Percentiles rank a stretch among this genome's conserved stretches.
Evolutionary conservation across 37 sponge, comb jelly and placozoan genomes (phyloP).

Genomic region (Geodia barretti): DNA sequence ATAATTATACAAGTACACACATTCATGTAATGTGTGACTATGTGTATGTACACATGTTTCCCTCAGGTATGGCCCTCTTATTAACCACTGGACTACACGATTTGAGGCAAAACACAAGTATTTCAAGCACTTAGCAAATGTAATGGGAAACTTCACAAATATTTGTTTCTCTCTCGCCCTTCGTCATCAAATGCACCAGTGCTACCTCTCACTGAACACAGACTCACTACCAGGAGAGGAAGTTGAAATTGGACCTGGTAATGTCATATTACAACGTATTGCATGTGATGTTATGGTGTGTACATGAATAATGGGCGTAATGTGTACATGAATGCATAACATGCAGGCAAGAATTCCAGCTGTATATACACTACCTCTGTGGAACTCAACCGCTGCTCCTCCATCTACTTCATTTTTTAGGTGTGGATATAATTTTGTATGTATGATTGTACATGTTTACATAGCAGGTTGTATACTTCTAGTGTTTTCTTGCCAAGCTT

Average conservation of each 20-base stretch:
- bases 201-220: constrained; percentile 14
- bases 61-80: constrained; percentile 14
- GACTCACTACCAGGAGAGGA: neutral
- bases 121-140: constrained; percentile 24
- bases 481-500: too few species aligned
- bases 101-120: constrained; percentile 36
- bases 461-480: too few species aligned
- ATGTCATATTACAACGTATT: too few species aligned
- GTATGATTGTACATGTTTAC: neutral
- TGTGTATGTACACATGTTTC: neutral
- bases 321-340: neutral
- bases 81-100: constrained; percentile 23
- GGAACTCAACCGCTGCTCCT: neutral
- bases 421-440: neutral
- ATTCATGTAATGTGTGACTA: neutral
- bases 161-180: constrained; percentile 36
- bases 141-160: constrained; percentile 31
- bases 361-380: neutral
- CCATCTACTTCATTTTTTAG: neutral
- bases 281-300: too few species aligned
- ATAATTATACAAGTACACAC: neutral
- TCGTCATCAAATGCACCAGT: constrained; percentile 21
- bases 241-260: constrained; percentile 34
- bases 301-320: neutral
- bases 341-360: neutral